phyloP scores from a whole-genome alignment of 2,797 vertebrate species.

The Argyrosomus regius region DNA sequence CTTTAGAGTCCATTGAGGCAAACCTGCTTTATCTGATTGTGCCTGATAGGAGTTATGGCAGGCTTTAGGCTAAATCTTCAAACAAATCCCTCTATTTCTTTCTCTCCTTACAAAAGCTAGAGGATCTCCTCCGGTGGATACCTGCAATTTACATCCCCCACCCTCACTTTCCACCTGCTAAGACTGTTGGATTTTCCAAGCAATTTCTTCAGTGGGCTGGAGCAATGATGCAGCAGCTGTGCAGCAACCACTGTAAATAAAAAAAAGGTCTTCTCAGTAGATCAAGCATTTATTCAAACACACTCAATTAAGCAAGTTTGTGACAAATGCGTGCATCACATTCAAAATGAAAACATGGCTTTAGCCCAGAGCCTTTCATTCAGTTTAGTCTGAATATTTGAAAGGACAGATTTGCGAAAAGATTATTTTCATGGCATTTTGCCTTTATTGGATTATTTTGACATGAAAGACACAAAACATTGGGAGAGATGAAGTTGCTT shows the following conservation, averaged over 20 bases:
- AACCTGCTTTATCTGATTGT: conserved; percentile 3
- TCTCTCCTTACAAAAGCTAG: neutral
- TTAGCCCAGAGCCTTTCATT: neutral
- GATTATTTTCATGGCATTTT: neutral
- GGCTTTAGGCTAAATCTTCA: neutral
- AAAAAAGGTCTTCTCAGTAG: neutral
- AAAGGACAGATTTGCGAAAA: neutral
- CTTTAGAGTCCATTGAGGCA: conserved; percentile 7
- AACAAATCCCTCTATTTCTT: neutral
- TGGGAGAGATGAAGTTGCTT: neutral
- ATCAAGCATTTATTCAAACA: conserved; percentile 18
- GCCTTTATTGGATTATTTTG: neutral
- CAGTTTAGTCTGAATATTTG: neutral
- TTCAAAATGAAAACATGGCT: neutral
- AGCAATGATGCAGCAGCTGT: conserved; percentile 3
- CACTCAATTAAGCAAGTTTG: conserved; percentile 19
- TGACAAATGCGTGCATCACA: neutral
- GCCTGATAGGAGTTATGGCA: neutral
- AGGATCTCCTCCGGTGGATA: neutral
- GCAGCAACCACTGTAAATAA: neutral
- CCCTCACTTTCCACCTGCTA: neutral
- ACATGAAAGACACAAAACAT: neutral
- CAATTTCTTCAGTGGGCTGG: neutral
- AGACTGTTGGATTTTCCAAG: neutral
- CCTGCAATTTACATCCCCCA: neutral